These are phyloP conservation scores for Scaptomyza caliginosa DNA, from an alignment of 2,888 invertebrate genomes.

Conservation along the genomic window DNA sequence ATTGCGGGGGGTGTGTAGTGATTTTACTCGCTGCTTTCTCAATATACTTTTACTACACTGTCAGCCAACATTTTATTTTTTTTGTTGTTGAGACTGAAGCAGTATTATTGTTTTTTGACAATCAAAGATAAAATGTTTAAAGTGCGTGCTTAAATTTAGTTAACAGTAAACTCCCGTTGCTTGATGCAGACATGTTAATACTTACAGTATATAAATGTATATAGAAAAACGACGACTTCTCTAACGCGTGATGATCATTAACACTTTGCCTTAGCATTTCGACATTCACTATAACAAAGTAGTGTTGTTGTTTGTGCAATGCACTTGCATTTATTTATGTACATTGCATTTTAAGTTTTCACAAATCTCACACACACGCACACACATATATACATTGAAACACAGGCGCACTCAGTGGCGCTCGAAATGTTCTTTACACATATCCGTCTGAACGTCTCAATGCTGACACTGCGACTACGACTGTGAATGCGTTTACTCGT, in stretches of 20 bases:
- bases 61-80: constrained; percentile 16
- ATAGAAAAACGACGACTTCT: background rate
- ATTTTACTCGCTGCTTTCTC: constrained; percentile 58
- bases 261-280: background rate
- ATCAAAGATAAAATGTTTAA: background rate
- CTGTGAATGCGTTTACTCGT: constrained; percentile 50
- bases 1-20: constrained; percentile 15
- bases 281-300: background rate
- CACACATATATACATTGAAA: constrained; percentile 11
- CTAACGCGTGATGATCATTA: background rate
- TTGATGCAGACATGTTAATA: constrained; percentile 28
- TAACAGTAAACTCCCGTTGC: constrained; percentile 35
- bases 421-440: background rate
- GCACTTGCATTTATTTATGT: constrained; percentile 23
- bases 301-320: constrained; percentile 6
- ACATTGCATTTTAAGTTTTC: constrained; percentile 29
- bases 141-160: background rate
- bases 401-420: constrained; percentile 7
- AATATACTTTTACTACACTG: constrained; percentile 39
- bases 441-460: constrained; percentile 45
- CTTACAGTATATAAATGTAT: constrained; percentile 33
- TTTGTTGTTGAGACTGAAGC: background rate
- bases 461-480: constrained; percentile 62
- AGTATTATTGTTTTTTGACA: background rate
- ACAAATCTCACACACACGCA: constrained; percentile 30